Evolutionary conservation across 2,797 vertebrate genomes (phyloP).

Genomic region (Sebastiscus albofasciatus): DNA sequence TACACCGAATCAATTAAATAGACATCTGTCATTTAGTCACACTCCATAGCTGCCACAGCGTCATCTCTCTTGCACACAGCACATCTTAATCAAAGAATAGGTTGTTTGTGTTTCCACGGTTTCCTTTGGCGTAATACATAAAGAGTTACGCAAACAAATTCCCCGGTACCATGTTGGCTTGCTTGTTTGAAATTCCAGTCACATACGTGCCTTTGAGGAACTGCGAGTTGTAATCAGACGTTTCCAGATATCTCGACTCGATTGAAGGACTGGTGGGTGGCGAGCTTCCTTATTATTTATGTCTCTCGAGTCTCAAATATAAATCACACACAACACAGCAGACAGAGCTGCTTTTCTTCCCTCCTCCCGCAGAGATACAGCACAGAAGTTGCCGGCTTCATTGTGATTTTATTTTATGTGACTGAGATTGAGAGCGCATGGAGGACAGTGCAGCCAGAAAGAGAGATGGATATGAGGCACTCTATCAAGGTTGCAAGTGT

Average conservation of each 20-base stretch:
- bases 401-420: constrained; percentile 71
- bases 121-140: constrained; percentile 13
- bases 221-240: constrained; percentile 70
- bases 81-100: constrained; percentile 38
- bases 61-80: neutral
- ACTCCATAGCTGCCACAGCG: neutral
- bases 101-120: constrained; percentile 22
- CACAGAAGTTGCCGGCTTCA: constrained; percentile 41
- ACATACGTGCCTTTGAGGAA: constrained; percentile 67
- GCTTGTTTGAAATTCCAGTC: constrained; percentile 62
- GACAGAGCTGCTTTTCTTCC: constrained; percentile 55
- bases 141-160: constrained; percentile 42
- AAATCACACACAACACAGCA: constrained; percentile 73
- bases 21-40: constrained; percentile 10
- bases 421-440: constrained; percentile 55
- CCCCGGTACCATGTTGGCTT: constrained; percentile 3
- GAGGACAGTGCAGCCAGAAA: constrained; percentile 47
- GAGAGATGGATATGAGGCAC: constrained; percentile 43
- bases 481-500: constrained; percentile 27
- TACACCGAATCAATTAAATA: neutral
- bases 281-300: constrained; percentile 76
- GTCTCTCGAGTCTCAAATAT: constrained; percentile 70
- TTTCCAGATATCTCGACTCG: constrained; percentile 69
- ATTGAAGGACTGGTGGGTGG: constrained; percentile 74
- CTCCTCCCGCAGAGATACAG: constrained; percentile 42